A percentile compares a stretch with the other conserved stretches of the same genome.
Conservation (phyloP, 2,888 invertebrate genomes). For the Heliconius hortense region DNA sequence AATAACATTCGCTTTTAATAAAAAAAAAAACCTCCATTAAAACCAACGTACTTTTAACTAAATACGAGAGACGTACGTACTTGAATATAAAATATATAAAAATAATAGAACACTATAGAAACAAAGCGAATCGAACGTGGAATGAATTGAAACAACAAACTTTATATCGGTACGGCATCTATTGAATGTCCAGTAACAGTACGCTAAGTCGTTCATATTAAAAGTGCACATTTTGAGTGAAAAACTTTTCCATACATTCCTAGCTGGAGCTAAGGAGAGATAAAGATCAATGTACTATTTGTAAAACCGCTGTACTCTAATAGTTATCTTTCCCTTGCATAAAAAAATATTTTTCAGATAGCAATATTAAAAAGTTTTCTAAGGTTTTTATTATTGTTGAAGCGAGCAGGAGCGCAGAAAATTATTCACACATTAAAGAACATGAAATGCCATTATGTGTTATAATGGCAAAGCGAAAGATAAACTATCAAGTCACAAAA, state of each 20-base stretch:
- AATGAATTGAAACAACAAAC: conserved; percentile 5
- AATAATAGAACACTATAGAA: background rate
- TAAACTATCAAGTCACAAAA: too few species aligned
- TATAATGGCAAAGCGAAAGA: too few species aligned
- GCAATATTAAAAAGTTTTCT: too few species aligned
- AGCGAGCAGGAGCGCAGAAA: too few species aligned
- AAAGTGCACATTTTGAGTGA: conserved; percentile 10
- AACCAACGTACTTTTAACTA: too few species aligned
- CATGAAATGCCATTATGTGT: too few species aligned
- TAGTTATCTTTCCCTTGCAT: background rate
- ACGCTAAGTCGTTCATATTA: conserved; percentile 14
- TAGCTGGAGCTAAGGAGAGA: background rate
- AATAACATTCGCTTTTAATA: too few species aligned
- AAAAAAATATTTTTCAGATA: too few species aligned
- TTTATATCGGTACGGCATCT: conserved; percentile 13
- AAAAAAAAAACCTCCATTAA: too few species aligned
- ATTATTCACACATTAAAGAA: too few species aligned
- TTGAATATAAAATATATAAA: background rate
- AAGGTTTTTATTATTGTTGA: too few species aligned
- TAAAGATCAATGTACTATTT: background rate
- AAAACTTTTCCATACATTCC: conserved; percentile 11
- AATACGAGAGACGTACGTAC: background rate
- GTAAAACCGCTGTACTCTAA: background rate
- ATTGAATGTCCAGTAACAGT: conserved; percentile 13
- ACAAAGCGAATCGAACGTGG: conserved; percentile 4